These are phyloP conservation scores for Melanotaenia nigrans DNA, from an alignment of 2,797 vertebrate genomes.

Conservation along the genomic window DNA sequence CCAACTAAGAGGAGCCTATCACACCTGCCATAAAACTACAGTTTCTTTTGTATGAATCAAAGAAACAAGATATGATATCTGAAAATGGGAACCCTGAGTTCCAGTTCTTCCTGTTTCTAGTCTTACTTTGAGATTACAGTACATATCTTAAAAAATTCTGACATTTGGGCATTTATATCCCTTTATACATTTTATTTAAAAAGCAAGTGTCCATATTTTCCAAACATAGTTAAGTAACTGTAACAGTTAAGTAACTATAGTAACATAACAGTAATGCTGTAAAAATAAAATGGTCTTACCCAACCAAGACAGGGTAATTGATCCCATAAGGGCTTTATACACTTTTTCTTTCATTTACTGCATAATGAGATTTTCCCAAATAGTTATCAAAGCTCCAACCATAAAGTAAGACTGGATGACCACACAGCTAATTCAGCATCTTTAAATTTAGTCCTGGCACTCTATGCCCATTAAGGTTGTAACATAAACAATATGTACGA, in stretches of 20 bases:
- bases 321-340: conserved; percentile 15
- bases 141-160: background rate
- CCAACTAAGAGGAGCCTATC: too few relatives aligned
- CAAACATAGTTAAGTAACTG: too few relatives aligned
- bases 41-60: background rate
- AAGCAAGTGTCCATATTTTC: background rate
- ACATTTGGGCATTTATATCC: background rate
- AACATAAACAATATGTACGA: too few relatives aligned
- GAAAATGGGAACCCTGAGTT: background rate
- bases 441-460: conserved; percentile 30
- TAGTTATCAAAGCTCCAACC: conserved; percentile 22
- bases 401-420: conserved; percentile 36
- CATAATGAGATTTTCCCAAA: conserved; percentile 35
- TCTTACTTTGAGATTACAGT: background rate
- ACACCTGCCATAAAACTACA: too few relatives aligned
- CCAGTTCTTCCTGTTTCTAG: background rate
- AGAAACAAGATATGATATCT: background rate
- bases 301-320: conserved; percentile 31
- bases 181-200: background rate
- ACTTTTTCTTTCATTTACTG: conserved; percentile 23
- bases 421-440: conserved; percentile 36
- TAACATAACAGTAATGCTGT: conserved; percentile 6
- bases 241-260: too few relatives aligned
- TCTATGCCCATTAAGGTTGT: background rate
- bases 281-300: conserved; percentile 32